Conservation (phyloP, 1,140 invertebrate genomes). For the Agrypnia vestita region DNA sequence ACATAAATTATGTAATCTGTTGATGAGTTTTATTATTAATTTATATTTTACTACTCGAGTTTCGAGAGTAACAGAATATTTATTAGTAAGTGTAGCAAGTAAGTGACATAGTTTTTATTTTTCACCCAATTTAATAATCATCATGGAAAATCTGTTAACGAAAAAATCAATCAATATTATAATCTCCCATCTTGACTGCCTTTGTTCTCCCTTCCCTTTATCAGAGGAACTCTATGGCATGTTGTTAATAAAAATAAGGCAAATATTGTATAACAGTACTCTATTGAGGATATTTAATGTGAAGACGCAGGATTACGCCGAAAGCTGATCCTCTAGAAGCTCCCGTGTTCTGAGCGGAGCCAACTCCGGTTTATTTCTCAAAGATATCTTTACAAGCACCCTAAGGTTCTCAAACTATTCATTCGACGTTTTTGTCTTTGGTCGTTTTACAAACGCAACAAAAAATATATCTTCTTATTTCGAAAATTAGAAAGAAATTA, state of each 20-base stretch:
- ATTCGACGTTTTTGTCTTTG: not conserved
- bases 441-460: too few species aligned
- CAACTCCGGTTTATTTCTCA: constrained; percentile 3
- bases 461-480: too few species aligned
- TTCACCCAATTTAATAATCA: too few species aligned
- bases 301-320: constrained; percentile 23
- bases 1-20: too few species aligned
- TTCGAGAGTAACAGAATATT: too few species aligned
- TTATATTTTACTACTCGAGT: too few species aligned
- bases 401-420: not conserved
- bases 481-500: too few species aligned
- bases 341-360: not conserved
- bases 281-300: not conserved
- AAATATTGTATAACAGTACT: constrained; percentile 5
- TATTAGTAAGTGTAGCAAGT: too few species aligned
- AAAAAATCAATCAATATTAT: too few species aligned
- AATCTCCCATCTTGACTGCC: constrained; percentile 5
- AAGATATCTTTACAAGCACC: not conserved
- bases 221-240: not conserved
- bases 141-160: too few species aligned
- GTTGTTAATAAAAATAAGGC: constrained; percentile 17
- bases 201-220: not conserved
- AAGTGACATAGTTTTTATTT: too few species aligned
- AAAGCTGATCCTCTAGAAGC: constrained; percentile 5
- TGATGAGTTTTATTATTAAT: too few species aligned